phyloP scores from a whole-genome alignment of 2,113 vertebrate genomes.

The Gallinago paraguaiae region DNA sequence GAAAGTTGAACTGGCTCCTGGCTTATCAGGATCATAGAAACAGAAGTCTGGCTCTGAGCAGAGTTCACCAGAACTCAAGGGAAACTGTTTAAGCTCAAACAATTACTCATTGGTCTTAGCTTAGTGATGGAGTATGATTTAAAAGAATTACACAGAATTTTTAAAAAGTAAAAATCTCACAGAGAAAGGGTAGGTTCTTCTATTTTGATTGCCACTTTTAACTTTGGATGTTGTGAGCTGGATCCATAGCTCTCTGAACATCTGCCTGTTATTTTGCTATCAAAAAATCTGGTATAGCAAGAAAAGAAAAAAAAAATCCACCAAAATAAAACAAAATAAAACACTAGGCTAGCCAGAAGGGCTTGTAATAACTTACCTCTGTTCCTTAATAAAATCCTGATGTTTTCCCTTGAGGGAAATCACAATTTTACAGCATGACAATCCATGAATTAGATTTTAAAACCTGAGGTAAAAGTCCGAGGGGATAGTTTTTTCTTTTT shows the following conservation, averaged over 20 bases:
- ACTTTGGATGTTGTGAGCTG: neutral
- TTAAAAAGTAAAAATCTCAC: neutral
- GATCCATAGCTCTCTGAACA: neutral
- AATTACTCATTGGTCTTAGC: neutral
- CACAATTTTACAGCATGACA: neutral
- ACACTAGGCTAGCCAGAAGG: neutral
- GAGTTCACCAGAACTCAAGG: neutral
- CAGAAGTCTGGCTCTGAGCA: neutral
- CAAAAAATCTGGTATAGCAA: neutral
- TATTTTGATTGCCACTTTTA: neutral
- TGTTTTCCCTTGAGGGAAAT: neutral
- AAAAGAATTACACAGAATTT: neutral
- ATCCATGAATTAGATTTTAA: neutral
- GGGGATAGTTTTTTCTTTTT: neutral
- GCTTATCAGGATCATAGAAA: neutral
- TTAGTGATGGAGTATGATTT: neutral
- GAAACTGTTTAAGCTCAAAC: neutral
- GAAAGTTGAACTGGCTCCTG: neutral
- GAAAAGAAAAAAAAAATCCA: neutral
- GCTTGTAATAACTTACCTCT: neutral
- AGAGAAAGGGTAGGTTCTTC: neutral
- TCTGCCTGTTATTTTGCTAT: neutral
- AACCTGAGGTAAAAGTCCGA: neutral
- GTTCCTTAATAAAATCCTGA: conserved; percentile 1
- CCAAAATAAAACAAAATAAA: neutral